Percentiles rank a stretch among this genome's conserved stretches.
These are phyloP conservation scores for Drosophila lacertosa DNA, from an alignment of 1,140 invertebrate species.

Conservation along the genomic window DNA sequence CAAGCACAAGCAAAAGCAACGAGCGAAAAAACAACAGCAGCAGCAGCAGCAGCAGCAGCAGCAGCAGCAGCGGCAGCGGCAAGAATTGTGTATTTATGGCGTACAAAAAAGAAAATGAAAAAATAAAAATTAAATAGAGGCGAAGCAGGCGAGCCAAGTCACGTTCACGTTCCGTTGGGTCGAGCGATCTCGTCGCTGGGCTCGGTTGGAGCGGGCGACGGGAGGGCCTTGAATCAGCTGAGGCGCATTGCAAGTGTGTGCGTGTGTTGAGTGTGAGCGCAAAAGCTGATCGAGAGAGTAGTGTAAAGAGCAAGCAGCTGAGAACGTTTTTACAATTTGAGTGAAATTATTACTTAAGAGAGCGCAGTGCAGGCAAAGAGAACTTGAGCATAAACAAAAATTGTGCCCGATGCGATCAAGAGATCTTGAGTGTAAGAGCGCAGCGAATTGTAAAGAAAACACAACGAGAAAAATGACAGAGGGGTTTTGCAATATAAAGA, in stretches of 20 bases:
- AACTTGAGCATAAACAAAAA: conserved; percentile 1
- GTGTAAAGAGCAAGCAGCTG: neutral
- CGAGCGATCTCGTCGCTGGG: conserved; percentile 29
- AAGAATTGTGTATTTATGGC: conserved; percentile 45
- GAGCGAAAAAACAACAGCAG: conserved; percentile 31
- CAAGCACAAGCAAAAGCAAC: conserved; percentile 14
- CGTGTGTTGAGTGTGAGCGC: conserved; percentile 4
- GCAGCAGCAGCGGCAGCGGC: conserved; percentile 20
- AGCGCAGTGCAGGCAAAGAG: conserved; percentile 1
- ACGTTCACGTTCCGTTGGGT: conserved; percentile 66
- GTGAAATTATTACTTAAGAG: conserved; percentile 10
- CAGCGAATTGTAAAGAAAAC: neutral
- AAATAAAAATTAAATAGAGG: conserved; percentile 31
- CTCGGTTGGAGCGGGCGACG: conserved; percentile 1
- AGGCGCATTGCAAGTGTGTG: neutral
- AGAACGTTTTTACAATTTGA: conserved; percentile 3
- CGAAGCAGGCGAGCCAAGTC: conserved; percentile 44
- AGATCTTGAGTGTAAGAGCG: neutral
- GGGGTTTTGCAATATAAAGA: neutral
- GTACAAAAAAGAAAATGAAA: conserved; percentile 32
- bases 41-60: conserved; percentile 14
- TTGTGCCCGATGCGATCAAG: neutral
- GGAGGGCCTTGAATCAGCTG: conserved; percentile 32
- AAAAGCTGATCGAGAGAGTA: neutral
- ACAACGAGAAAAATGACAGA: neutral